These are phyloP conservation scores for Drosophila imparisetae DNA, from an alignment of 2,888 invertebrate species.

Conservation along the genomic window DNA sequence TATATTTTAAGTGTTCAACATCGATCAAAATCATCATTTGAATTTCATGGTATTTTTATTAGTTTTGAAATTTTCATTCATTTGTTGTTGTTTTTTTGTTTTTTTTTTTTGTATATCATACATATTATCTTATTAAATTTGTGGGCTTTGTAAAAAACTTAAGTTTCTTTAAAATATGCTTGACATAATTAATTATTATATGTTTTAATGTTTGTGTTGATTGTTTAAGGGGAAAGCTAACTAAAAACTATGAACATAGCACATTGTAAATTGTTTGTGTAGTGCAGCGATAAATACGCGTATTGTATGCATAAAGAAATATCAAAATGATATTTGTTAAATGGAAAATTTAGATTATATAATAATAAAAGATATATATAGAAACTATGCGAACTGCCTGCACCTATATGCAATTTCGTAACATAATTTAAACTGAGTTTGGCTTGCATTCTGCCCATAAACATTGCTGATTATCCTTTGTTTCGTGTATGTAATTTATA, in stretches of 20 bases:
- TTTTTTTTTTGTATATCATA: conserved; percentile 53
- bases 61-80: conserved; percentile 50
- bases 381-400: conserved; percentile 44
- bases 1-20: too few relatives aligned
- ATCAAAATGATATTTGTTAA: conserved; percentile 40
- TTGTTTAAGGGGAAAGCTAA: conserved; percentile 63
- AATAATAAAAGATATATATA: conserved; percentile 24
- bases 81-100: background rate
- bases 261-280: conserved; percentile 69
- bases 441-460: conserved; percentile 76
- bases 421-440: conserved; percentile 71
- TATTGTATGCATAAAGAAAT: conserved; percentile 44
- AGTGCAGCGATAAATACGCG: conserved; percentile 73
- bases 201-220: conserved; percentile 40
- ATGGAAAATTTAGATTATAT: conserved; percentile 42
- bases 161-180: conserved; percentile 53
- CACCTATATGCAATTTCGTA: conserved; percentile 40
- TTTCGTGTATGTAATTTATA: conserved; percentile 41
- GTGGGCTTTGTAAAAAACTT: conserved; percentile 76
- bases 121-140: conserved; percentile 60
- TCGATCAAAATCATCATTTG: background rate
- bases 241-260: conserved; percentile 81
- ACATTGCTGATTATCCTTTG: conserved; percentile 52
- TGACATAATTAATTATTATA: conserved; percentile 64
- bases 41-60: conserved; percentile 55